Evolutionary conservation across 2,797 vertebrate species (phyloP), one percentile per base, ranked within the genome.

Genomic region (Macropodus opercularis): DNA sequence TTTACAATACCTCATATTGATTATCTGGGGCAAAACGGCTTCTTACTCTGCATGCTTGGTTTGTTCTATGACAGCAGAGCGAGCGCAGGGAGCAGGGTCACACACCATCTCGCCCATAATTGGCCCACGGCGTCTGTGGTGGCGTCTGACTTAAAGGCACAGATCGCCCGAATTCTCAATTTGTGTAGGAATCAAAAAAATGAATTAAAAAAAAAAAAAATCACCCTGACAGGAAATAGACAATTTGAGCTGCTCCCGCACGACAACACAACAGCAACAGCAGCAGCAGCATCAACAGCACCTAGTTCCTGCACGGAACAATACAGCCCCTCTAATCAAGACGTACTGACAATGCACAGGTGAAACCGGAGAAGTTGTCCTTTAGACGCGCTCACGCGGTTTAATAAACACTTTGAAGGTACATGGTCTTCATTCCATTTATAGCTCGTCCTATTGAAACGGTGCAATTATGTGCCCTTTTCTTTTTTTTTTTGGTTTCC

Each of bases 1-100:
- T 81, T 84, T 56, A 86, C 84, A 89, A 86, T 87, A 80, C 86
- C 77, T 66, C 38, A 48, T 87, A 90, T 90, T 83, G 87, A 91
- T 88, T 85, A 3, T 26, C 64, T 29, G 57, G 46, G 62, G 66
- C 54, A 29, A 75, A 77, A 80, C 81, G 60, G 40, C 73, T 56
- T 32, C 42, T 72, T 76, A 78, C 69, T 40, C 48, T 65, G 68
- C 74, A 78, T 27, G 70, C 68, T 67, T 63, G 64, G 75, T 73
- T 76, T 77, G 63, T 82, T 83, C 65, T 55, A 40, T 60, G 78
- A 79, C 41, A 50, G 50, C 39, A 49, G 55, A 43, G 29, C 63
- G 56, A 22, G 27, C 42, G 41, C 31, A 66, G 42, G 49, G 47
- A 53, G 52, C 14, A 13, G 39, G 68, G 70, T 75, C 56, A 49